These are phyloP conservation scores for Dendropsophus ebraccatus DNA, from an alignment of 2,113 vertebrate species.

Conservation along the genomic window DNA sequence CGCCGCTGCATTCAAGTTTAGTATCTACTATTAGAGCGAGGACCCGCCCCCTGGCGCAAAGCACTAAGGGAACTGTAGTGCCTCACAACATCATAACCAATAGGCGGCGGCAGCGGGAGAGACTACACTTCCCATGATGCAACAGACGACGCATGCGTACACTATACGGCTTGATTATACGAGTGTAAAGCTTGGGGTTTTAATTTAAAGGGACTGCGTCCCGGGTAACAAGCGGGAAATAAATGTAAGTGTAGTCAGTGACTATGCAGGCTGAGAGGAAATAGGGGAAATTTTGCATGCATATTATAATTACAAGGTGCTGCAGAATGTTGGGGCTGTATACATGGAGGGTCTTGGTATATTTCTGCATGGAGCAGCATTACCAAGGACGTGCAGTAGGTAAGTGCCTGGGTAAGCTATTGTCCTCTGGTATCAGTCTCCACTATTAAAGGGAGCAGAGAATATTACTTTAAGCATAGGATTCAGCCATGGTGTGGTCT, in stretches of 20 bases:
- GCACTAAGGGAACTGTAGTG: constrained; percentile 29
- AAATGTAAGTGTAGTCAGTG: neutral
- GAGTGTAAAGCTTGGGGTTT: neutral
- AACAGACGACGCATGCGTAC: constrained; percentile 2
- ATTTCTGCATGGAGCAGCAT: neutral
- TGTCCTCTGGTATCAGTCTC: too few relatives aligned
- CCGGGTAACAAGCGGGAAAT: neutral
- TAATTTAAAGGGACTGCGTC: constrained; percentile 1
- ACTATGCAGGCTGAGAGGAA: neutral
- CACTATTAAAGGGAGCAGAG: too few relatives aligned
- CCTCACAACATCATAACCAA: neutral
- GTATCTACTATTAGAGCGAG: neutral
- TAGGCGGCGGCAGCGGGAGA: neutral
- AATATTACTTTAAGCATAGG: too few relatives aligned
- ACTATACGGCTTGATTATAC: neutral
- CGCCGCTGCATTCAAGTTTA: constrained; percentile 49
- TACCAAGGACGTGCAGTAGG: neutral
- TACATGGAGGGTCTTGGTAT: neutral
- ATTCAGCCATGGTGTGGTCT: neutral
- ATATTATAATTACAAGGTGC: neutral
- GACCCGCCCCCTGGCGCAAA: neutral
- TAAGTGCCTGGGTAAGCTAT: too few relatives aligned
- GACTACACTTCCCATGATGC: constrained; percentile 31
- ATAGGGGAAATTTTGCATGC: too few relatives aligned
- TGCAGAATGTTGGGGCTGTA: neutral